Evolutionary conservation across 2,797 vertebrate genomes (phyloP).

Genomic region (Acridotheres tristis): DNA sequence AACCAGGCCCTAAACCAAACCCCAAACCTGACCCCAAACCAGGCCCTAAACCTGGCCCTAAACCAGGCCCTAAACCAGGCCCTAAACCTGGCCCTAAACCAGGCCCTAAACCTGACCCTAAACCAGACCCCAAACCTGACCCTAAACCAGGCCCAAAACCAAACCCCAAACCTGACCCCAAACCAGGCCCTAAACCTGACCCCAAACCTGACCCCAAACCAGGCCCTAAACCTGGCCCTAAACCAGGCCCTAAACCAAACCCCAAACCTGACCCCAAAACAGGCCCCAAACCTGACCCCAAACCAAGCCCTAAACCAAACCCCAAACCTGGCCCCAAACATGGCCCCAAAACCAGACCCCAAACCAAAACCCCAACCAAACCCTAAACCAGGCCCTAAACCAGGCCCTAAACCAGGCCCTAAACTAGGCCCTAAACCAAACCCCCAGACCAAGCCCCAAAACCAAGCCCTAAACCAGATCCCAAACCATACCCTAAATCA

Average conservation of each 20-base stretch:
- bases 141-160: background rate
- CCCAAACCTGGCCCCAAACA: rapidly evolving
- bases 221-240: too few species aligned
- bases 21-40: background rate
- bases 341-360: background rate
- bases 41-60: background rate
- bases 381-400: too few species aligned
- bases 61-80: too few species aligned
- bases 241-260: too few species aligned
- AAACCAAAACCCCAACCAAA: background rate
- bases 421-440: rapidly evolving
- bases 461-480: rapidly evolving
- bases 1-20: background rate
- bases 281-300: rapidly evolving
- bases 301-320: too few species aligned
- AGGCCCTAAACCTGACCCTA: too few species aligned
- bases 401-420: too few species aligned
- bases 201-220: too few species aligned
- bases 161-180: too few species aligned
- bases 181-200: rapidly evolving
- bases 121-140: rapidly evolving
- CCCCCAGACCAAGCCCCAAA: too few species aligned
- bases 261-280: too few species aligned
- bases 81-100: rapidly evolving
- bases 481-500: too few species aligned